Conservation (phyloP, 2,888 invertebrate species). For the Drosophila limbata region DNA sequence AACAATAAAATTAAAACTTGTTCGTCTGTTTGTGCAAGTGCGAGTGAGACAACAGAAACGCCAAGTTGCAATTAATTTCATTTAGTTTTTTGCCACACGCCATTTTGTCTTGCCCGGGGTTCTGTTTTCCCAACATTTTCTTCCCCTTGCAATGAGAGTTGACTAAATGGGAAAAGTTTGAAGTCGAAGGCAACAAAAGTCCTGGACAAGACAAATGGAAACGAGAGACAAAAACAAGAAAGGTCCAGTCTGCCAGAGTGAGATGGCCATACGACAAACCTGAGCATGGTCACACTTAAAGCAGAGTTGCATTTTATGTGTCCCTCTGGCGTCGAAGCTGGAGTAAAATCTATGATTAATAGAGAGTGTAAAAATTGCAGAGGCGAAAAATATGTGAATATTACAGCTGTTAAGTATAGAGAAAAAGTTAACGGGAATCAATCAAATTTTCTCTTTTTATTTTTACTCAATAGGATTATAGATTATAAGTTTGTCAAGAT, state of each 20-base stretch:
- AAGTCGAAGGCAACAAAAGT: conserved; percentile 74
- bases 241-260: conserved; percentile 22
- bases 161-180: conserved; percentile 81
- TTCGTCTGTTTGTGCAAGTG: conserved; percentile 24
- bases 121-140: neutral
- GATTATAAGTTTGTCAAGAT: neutral
- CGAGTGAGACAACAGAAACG: conserved; percentile 47
- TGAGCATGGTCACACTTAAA: conserved; percentile 6
- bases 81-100: conserved; percentile 76
- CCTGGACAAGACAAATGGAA: conserved; percentile 73
- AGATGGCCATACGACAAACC: conserved; percentile 21
- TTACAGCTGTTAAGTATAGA: neutral
- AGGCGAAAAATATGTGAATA: neutral
- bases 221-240: conserved; percentile 47
- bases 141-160: conserved; percentile 47
- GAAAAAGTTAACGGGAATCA: neutral
- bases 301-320: conserved; percentile 40
- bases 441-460: neutral
- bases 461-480: neutral
- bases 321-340: neutral
- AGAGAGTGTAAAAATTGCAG: neutral
- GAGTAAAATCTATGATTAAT: neutral
- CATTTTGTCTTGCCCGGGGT: conserved; percentile 49
- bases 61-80: conserved; percentile 79
- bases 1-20: conserved; percentile 77